These are phyloP conservation scores for Leucoma salicis DNA, from an alignment of 2,888 invertebrate genomes.

Conservation along the genomic window DNA sequence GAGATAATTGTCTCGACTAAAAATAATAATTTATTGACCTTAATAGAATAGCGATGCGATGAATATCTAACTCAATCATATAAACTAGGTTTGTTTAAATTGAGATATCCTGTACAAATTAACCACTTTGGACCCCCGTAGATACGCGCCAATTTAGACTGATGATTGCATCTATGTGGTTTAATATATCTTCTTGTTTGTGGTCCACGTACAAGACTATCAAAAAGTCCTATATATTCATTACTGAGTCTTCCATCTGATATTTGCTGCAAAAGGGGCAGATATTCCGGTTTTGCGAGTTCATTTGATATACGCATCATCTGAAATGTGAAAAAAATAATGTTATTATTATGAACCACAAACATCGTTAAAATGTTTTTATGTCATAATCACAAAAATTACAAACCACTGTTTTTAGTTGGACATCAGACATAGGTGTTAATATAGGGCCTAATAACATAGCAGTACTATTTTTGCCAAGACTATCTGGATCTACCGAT, in stretches of 20 bases:
- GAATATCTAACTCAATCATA: slow-evolving; percentile 51
- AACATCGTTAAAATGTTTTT: neutral
- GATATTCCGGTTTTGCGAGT: slow-evolving; percentile 65
- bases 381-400: neutral
- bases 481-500: slow-evolving; percentile 67
- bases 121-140: slow-evolving; percentile 72
- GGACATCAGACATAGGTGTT: slow-evolving; percentile 54
- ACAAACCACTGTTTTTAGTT: slow-evolving; percentile 60
- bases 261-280: slow-evolving; percentile 60
- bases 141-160: slow-evolving; percentile 58
- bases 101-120: slow-evolving; percentile 71
- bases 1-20: too few relatives aligned
- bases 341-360: neutral
- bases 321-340: slow-evolving; percentile 41
- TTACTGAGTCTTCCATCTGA: slow-evolving; percentile 53
- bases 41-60: too few relatives aligned
- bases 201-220: slow-evolving; percentile 58
- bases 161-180: slow-evolving; percentile 73
- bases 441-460: slow-evolving; percentile 68
- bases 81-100: slow-evolving; percentile 66
- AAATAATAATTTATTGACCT: too few relatives aligned
- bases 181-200: slow-evolving; percentile 71
- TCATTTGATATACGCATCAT: slow-evolving; percentile 65
- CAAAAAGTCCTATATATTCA: slow-evolving; percentile 49
- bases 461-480: slow-evolving; percentile 64